Evolutionary conservation across 1,140 invertebrate species (phyloP), one percentile per base, ranked within the genome.

Genomic region (Brachionus sp.): DNA sequence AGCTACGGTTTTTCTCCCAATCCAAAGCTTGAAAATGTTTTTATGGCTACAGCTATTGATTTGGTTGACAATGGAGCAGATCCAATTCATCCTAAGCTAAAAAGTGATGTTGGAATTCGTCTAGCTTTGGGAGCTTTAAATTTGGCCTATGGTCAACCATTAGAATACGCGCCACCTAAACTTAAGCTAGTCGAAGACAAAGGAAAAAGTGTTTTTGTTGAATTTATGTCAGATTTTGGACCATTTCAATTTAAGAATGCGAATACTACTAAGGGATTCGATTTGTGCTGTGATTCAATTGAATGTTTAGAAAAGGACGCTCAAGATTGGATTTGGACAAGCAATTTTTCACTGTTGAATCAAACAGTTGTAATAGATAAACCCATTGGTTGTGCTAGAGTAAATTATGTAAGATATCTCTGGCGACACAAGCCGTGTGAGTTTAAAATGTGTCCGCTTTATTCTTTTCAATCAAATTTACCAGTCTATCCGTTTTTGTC

Each of bases 1-100:
- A 84, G 85, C 42, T 75, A 85, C 44, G 87, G 87, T 5, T 86
- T 84, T 82, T 86, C 85, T 4, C 87, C n/a, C n/a, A 87, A 88
- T 83, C 23, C 68, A n/a, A 85, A 84, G 23, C 75, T 87, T 75
- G 75, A 75, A 19, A 85, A 86, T 57, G 84, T 85, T n/a, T 88
- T 88, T 66, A 88, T 88, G 87, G 85, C 87, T 0, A 85, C 86
- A 19, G 87, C 87, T 9, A 85, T 88, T 84, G 87, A 87, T 84
- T 82, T 87, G 1, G n/a, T n/a, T n/a, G n/a, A n/a, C n/a, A n/a
- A n/a, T n/a, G n/a, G n/a, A n/a, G 85, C 42, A 44, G 13, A 19
- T 75, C n/a, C 37, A 13, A 75, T 75, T 23, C 70, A 75, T 44
- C 70, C 70, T 9, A 42, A 39, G 23, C 6, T 6, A 23, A 75